Percentiles rank a stretch among this genome's conserved stretches.
Conservation (phyloP, 2,888 invertebrate genomes). For the Chesias legatella region DNA sequence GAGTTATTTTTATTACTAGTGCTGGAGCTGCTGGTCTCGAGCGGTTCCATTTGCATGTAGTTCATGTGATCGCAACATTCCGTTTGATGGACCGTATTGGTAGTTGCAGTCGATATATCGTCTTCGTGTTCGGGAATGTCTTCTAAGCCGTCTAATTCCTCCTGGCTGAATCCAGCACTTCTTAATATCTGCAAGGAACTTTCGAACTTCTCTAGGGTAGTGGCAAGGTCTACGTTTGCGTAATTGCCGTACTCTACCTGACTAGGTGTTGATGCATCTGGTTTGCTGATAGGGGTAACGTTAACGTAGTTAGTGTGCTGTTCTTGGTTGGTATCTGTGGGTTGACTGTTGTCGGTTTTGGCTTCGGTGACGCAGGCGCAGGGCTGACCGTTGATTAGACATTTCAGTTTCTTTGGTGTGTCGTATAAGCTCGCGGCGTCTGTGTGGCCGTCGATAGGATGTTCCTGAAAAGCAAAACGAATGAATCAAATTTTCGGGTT, state of each 20-base stretch:
- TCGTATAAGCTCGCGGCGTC: constrained; percentile 83
- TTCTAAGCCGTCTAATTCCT: constrained; percentile 74
- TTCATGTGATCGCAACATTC: constrained; percentile 64
- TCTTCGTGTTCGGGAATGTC: constrained; percentile 71
- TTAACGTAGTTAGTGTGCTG: constrained; percentile 76
- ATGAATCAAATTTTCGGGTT: no score
- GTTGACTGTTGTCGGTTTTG: constrained; percentile 70
- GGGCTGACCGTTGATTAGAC: constrained; percentile 79
- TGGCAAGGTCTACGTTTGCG: constrained; percentile 88
- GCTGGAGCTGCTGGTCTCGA: constrained; percentile 62
- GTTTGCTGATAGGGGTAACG: constrained; percentile 58
- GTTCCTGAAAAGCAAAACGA: constrained; percentile 53
- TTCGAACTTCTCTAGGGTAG: constrained; percentile 88
- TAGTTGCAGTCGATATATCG: constrained; percentile 64
- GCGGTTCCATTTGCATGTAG: constrained; percentile 69
- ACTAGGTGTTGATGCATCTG: constrained; percentile 20
- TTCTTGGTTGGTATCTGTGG: constrained; percentile 49
- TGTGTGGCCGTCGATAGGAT: constrained; percentile 54
- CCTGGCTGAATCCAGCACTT: constrained; percentile 81
- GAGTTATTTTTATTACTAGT: constrained; percentile 66
- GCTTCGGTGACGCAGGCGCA: constrained; percentile 80
- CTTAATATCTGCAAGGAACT: constrained; percentile 85
- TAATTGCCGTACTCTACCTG: constrained; percentile 79
- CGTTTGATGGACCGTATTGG: constrained; percentile 60
- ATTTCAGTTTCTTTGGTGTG: constrained; percentile 88